Percentiles rank a stretch among this genome's conserved stretches.
Conservation (phyloP, 2,797 vertebrate genomes). For the Cyprinella venusta region DNA sequence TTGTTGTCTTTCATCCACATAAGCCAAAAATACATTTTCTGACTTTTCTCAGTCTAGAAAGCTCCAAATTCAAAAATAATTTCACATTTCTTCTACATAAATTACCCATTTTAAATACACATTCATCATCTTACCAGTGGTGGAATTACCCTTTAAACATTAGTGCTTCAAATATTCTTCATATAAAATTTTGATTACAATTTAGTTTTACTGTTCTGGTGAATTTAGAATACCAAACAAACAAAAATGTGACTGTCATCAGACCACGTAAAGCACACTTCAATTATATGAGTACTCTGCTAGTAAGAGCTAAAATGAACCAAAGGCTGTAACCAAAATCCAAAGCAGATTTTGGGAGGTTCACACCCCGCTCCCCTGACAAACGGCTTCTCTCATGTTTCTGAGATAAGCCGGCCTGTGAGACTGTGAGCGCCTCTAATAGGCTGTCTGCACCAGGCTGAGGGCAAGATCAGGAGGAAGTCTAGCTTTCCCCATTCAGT, state of each 20-base stretch:
- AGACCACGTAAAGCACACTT: not conserved
- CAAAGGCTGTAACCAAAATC: slow-evolving; percentile 30
- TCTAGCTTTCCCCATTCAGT: slow-evolving; percentile 43
- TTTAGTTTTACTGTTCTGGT: not conserved
- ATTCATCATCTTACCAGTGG: no score
- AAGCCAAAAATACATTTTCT: no score
- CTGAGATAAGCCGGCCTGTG: slow-evolving; percentile 50
- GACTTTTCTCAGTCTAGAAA: no score
- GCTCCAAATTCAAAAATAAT: no score
- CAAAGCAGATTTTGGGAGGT: slow-evolving; percentile 43
- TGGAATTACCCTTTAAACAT: not conserved
- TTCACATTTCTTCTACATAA: no score
- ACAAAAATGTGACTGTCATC: not conserved
- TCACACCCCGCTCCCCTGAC: slow-evolving; percentile 29
- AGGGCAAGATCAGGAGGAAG: slow-evolving; percentile 48
- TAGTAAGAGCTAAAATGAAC: slow-evolving; percentile 14
- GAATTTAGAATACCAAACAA: not conserved
- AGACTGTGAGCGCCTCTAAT: slow-evolving; percentile 35
- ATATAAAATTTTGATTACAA: not conserved
- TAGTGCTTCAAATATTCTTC: not conserved
- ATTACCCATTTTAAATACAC: no score
- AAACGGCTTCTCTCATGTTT: slow-evolving; percentile 51
- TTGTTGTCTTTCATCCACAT: no score
- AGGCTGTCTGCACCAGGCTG: slow-evolving; percentile 19
- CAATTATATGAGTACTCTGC: slow-evolving; percentile 11